Evolutionary conservation across 2,797 vertebrate species (phyloP), one percentile per base, ranked within the genome.

Genomic region (Platyrinchus mystaceus): DNA sequence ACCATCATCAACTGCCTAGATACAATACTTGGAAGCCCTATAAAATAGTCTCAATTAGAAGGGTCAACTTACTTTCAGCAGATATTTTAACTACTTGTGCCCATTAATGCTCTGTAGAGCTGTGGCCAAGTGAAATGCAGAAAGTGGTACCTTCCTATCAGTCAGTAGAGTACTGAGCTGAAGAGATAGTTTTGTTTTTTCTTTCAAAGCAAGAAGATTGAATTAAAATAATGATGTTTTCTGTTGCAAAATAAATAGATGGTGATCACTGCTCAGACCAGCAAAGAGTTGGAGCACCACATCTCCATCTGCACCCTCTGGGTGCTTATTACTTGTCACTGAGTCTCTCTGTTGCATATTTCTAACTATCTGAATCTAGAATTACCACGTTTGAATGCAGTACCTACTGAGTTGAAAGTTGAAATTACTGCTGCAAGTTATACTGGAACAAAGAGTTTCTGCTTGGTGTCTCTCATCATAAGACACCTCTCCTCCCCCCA

Each of bases 241-340:
- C 32, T 73, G 8, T 49, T 79, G 30, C 17, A 34, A 55, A 62
- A 73, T 7, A 69, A 78, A 43, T 37, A 69, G 44, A 44, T 79
- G n/a, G 7, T 32, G 36, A 19, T 34, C 1, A 0, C 64, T 70
- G 20, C 50, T 82, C 0, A 0, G 27, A 41, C 23, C 41, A 77
- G 47, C 47, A 32, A 22, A 0, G 8, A 66, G 6, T 1, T 32
- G 10, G 34, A 55, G 15, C 6, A 6, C 4, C 13, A 43, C 24
- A 14, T 37, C 39, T 52, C n/a, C 26, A 12, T 43, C 63, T 62
- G 20, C 9, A 47, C 4, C 7, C 27, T 50, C 41, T 69, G n/a
- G 12, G 12, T 69, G 17, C 22, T 82, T 71, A 6, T 73, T 80
- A 73, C 47, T 64, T 79, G 37, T 37, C 60, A 74, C 28, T 12